Conservation (phyloP, 1,140 invertebrate genomes). For the Aphis craccivora region DNA sequence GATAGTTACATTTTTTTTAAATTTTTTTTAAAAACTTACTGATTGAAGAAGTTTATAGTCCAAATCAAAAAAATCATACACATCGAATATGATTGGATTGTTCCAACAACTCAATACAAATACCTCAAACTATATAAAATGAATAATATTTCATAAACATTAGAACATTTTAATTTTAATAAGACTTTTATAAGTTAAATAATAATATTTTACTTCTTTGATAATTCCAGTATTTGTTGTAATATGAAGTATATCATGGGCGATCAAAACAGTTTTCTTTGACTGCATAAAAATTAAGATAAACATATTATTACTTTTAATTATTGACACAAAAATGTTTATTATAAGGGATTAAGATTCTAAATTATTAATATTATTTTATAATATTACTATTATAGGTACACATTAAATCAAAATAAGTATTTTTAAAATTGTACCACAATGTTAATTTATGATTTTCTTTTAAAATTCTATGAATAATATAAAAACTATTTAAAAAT, state of each 20-base stretch:
- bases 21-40: not conserved
- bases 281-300: not conserved
- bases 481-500: not conserved
- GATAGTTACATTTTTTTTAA: not conserved
- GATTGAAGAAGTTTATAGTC: conserved; percentile 33
- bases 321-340: too few relatives aligned
- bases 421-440: not conserved
- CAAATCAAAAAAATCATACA: conserved; percentile 40
- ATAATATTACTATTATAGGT: too few relatives aligned
- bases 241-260: not conserved
- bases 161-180: not conserved
- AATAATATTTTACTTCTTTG: conserved; percentile 29
- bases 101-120: conserved; percentile 26
- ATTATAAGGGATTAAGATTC: too few relatives aligned
- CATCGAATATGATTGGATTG: conserved; percentile 39
- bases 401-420: too few relatives aligned
- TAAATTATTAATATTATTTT: too few relatives aligned
- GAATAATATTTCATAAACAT: not conserved
- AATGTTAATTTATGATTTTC: too few relatives aligned
- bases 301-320: too few relatives aligned
- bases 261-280: not conserved
- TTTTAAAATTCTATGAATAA: not conserved
- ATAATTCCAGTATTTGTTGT: not conserved
- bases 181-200: not conserved
- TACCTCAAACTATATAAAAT: not conserved